Conservation (phyloP, 2,113 vertebrate species). For the Cacatua alba region DNA sequence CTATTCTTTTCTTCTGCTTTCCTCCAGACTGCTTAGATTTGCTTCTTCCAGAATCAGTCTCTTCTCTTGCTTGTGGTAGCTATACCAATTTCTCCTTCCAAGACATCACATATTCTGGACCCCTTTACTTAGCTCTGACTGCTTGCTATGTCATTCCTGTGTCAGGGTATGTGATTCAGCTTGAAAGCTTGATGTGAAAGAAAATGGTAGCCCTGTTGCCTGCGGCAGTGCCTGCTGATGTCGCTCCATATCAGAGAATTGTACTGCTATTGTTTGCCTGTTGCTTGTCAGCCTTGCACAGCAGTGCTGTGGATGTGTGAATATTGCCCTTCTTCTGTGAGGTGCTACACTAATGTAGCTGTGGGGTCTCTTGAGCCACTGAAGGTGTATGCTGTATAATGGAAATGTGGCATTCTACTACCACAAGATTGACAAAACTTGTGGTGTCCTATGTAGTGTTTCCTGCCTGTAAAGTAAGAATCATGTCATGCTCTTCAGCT, state of each 20-base stretch:
- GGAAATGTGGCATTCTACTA: background rate
- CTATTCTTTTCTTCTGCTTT: background rate
- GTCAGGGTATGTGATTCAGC: background rate
- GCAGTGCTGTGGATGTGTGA: background rate
- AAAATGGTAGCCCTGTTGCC: fast-evolving
- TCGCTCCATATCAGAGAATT: background rate
- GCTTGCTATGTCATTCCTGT: background rate
- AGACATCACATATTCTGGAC: background rate
- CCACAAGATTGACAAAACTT: too few species aligned
- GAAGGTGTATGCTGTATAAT: background rate
- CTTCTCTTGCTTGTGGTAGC: background rate
- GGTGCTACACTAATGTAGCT: background rate
- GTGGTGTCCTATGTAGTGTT: background rate
- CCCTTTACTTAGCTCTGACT: background rate
- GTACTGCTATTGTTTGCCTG: background rate
- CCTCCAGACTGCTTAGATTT: background rate
- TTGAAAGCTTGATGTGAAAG: background rate
- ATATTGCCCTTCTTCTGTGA: background rate
- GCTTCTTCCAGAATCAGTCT: background rate
- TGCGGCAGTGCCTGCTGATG: background rate
- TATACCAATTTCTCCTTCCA: fast-evolving
- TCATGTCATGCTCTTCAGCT: background rate
- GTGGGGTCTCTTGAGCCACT: background rate
- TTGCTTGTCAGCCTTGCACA: background rate
- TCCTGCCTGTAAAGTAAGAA: background rate